A percentile compares a stretch with the other conserved stretches of the same genome.
Conservation (phyloP, 2,888 invertebrate species). For the Urechis unicinctus region DNA sequence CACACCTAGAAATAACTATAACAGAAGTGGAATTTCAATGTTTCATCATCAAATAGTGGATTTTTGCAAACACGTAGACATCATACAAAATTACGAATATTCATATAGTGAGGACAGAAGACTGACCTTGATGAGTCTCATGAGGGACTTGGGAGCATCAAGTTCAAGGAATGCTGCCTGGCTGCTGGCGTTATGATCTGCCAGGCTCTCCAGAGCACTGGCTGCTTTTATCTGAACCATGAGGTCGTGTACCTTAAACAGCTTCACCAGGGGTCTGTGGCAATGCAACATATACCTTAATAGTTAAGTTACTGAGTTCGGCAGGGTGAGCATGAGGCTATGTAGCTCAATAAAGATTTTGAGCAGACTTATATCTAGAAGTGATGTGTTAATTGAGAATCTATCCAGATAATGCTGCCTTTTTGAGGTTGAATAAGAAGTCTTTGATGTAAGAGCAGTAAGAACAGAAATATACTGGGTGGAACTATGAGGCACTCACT, state of each 20-base stretch:
- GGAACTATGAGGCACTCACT: too few species aligned
- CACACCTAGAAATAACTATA: too few species aligned
- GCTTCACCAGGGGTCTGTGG: conserved; percentile 43
- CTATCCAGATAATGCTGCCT: too few species aligned
- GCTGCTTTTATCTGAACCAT: conserved; percentile 48
- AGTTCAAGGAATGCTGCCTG: conserved; percentile 43
- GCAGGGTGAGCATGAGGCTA: background rate
- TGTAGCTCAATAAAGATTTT: background rate
- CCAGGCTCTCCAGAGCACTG: conserved; percentile 47
- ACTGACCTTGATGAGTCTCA: conserved; percentile 34
- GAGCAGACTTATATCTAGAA: background rate
- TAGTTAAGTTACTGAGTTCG: too few species aligned
- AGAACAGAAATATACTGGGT: too few species aligned
- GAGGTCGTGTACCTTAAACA: conserved; percentile 40
- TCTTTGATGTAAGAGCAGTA: too few species aligned
- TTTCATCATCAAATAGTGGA: too few species aligned
- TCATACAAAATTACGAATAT: background rate
- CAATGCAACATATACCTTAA: too few species aligned
- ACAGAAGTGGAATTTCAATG: too few species aligned
- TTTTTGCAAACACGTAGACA: background rate
- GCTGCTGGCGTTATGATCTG: conserved; percentile 37
- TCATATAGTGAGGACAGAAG: background rate
- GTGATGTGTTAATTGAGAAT: too few species aligned
- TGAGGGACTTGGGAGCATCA: conserved; percentile 45
- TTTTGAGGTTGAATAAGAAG: too few species aligned